Evolutionary conservation across 2,797 vertebrate species (phyloP).

Genomic region (Vireo griseus): DNA sequence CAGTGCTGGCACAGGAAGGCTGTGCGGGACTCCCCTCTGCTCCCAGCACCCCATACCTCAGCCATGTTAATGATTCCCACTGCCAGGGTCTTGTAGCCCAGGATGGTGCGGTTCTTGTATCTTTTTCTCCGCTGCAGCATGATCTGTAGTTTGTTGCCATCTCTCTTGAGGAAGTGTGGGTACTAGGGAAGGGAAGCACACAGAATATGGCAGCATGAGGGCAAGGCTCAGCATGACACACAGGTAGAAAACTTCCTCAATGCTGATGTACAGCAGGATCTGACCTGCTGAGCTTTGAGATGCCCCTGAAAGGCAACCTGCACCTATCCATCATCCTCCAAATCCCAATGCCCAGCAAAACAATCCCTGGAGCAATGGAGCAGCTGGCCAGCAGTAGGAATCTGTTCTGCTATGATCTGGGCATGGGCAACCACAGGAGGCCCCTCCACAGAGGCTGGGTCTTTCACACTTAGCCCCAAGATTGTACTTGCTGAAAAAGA

Average conservation of each 20-base stretch:
- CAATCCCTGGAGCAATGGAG: not conserved
- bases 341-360: not conserved
- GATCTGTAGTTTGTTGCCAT: constrained; percentile 89
- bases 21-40: not conserved
- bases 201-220: not conserved
- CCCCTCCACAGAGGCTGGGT: not conserved
- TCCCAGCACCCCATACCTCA: constrained; percentile 73
- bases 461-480: not conserved
- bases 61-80: constrained; percentile 92
- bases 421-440: not conserved
- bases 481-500: not conserved
- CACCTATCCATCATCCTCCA: not conserved
- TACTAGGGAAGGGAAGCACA: constrained; percentile 74
- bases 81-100: constrained; percentile 91
- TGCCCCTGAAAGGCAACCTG: not conserved
- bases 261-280: not conserved
- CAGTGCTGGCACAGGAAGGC: not conserved
- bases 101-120: constrained; percentile 93
- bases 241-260: not conserved
- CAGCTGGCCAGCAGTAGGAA: not conserved
- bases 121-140: constrained; percentile 91
- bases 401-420: not conserved
- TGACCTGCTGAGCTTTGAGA: not conserved
- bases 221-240: not conserved
- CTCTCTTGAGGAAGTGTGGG: constrained; percentile 91